These are phyloP conservation scores for Manis crassicaudata DNA, from an alignment of 2,797 vertebrate species.

Conservation along the genomic window DNA sequence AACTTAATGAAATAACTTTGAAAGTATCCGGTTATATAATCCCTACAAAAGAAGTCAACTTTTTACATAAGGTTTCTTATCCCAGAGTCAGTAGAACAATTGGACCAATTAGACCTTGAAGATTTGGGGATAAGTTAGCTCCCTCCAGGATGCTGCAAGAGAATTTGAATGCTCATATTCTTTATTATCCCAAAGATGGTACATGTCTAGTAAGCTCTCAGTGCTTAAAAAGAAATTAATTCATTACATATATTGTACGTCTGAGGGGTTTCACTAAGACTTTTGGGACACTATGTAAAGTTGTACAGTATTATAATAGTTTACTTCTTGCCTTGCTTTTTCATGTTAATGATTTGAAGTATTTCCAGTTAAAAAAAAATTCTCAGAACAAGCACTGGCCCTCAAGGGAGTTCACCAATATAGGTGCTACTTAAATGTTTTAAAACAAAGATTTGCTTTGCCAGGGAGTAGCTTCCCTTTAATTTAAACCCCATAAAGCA, in stretches of 20 bases:
- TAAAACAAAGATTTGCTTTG: conserved; percentile 70
- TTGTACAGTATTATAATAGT: background rate
- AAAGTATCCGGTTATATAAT: conserved; percentile 41
- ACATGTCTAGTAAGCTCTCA: background rate
- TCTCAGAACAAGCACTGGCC: conserved; percentile 45
- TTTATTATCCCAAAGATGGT: background rate
- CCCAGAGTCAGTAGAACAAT: background rate
- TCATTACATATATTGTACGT: background rate
- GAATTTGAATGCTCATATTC: background rate
- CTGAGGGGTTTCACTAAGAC: background rate
- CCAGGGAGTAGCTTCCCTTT: conserved; percentile 65
- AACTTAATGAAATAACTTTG: conserved; percentile 75
- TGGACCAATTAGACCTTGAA: background rate
- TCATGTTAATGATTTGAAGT: conserved; percentile 58
- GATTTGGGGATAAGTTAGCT: background rate
- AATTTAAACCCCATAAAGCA: conserved; percentile 78
- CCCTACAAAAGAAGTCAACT: background rate
- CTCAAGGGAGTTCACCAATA: conserved; percentile 47
- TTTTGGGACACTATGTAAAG: background rate
- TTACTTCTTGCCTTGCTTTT: conserved; percentile 45
- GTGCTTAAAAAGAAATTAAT: conserved; percentile 6
- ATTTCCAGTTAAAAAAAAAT: conserved; percentile 55
- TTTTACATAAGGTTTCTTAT: conserved; percentile 51
- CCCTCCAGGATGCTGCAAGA: background rate
- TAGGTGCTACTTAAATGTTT: conserved; percentile 60